These are phyloP conservation scores for Thymelicus lineola DNA, from an alignment of 2,888 invertebrate species.

Conservation along the genomic window DNA sequence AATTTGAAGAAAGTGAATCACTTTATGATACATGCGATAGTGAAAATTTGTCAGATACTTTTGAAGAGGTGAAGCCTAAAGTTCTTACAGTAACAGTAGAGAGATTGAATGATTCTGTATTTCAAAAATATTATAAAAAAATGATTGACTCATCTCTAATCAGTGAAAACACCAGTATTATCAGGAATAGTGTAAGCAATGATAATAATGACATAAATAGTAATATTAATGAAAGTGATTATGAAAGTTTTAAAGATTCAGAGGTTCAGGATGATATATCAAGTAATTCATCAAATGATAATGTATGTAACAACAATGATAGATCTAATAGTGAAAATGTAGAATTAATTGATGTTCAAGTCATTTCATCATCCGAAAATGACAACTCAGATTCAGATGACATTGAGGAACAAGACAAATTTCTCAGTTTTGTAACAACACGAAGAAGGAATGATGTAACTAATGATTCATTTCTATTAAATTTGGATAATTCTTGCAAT, in stretches of 20 bases:
- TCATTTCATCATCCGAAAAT: constrained; percentile 35
- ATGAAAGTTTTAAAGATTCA: constrained; percentile 45
- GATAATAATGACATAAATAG: constrained; percentile 40
- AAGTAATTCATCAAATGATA: constrained; percentile 33
- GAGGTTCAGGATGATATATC: background rate
- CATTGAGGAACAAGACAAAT: constrained; percentile 51
- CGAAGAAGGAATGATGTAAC: constrained; percentile 64
- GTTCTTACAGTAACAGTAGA: constrained; percentile 59
- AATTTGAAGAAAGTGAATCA: constrained; percentile 55
- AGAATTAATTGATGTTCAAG: constrained; percentile 12
- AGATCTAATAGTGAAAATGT: constrained; percentile 44
- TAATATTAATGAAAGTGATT: constrained; percentile 40
- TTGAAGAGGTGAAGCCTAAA: constrained; percentile 42
- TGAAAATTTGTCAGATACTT: constrained; percentile 48
- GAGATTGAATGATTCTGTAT: constrained; percentile 62
- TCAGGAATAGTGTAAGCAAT: constrained; percentile 35
- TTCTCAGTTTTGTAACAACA: constrained; percentile 73
- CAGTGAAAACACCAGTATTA: constrained; percentile 27
- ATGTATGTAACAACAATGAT: constrained; percentile 37
- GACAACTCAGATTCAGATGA: constrained; percentile 39
- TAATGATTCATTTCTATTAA: constrained; percentile 60
- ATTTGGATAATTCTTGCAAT: constrained; percentile 57
- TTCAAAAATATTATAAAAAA: constrained; percentile 59
- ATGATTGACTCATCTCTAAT: constrained; percentile 42
- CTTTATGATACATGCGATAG: constrained; percentile 72